A percentile compares a stretch with the other conserved stretches of the same genome.
Conservation (phyloP, 2,113 vertebrate genomes). For the Arenaria interpres region DNA sequence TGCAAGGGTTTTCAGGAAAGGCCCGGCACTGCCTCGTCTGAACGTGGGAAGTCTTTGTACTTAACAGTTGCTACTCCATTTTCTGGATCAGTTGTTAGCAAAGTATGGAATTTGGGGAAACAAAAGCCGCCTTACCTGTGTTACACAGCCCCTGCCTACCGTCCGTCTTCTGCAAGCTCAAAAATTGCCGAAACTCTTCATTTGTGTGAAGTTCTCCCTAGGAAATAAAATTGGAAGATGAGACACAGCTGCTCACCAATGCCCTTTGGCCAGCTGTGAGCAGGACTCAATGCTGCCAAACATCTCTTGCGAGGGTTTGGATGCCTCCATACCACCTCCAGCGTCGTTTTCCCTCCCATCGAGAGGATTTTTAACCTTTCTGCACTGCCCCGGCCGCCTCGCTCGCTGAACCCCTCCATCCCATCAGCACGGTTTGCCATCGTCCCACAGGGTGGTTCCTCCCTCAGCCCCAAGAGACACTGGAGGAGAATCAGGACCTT, state of each 20-base stretch:
- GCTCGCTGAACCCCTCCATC: neutral
- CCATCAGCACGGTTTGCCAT: neutral
- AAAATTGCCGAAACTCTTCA: neutral
- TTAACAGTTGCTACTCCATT: fast-evolving
- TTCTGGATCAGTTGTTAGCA: neutral
- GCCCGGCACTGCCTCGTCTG: fast-evolving
- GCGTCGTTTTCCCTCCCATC: fast-evolving
- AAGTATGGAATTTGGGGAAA: neutral
- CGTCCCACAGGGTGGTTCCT: neutral
- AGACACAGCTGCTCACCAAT: neutral
- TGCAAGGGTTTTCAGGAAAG: neutral
- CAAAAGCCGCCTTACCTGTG: neutral
- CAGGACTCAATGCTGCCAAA: neutral
- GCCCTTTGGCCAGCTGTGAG: neutral
- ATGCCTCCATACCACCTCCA: fast-evolving
- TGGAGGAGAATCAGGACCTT: neutral
- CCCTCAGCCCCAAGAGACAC: neutral
- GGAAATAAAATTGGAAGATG: neutral
- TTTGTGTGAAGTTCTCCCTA: neutral
- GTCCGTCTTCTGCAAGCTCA: neutral
- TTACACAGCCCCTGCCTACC: fast-evolving
- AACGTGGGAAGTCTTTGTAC: neutral
- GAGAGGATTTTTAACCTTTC: no score
- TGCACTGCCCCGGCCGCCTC: neutral
- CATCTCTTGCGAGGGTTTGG: no score